Evolutionary conservation across 2,888 invertebrate genomes (phyloP).

Genomic region (Ophion ventricosus): DNA sequence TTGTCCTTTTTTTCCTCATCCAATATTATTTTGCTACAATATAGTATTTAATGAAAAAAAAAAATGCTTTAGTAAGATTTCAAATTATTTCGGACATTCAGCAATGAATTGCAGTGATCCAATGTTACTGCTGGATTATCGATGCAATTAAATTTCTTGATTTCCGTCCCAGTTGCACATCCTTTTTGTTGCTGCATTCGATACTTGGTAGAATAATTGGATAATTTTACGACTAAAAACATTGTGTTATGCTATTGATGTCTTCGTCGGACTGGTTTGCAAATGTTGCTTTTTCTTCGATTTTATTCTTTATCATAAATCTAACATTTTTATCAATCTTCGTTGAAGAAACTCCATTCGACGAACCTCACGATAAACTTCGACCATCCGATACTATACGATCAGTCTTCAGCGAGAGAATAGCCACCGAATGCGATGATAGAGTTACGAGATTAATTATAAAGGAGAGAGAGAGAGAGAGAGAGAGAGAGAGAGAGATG

Average conservation of each 20-base stretch:
- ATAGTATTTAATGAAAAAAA: background rate
- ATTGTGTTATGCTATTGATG: too few species aligned
- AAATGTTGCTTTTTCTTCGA: constrained; percentile 5
- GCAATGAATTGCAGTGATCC: background rate
- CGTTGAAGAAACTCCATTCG: constrained; percentile 7
- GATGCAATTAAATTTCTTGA: background rate
- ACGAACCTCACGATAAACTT: constrained; percentile 33
- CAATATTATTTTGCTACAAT: background rate
- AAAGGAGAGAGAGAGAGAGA: constrained; percentile 13
- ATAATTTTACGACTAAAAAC: background rate
- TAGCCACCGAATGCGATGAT: constrained; percentile 37
- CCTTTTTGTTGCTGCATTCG: background rate
- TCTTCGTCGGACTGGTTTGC: background rate
- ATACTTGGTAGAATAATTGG: background rate
- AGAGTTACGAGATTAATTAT: constrained; percentile 29
- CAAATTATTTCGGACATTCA: background rate
- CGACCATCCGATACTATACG: constrained; percentile 24
- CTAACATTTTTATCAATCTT: background rate
- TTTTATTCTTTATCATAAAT: background rate
- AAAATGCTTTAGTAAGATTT: background rate
- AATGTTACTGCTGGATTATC: constrained; percentile 1
- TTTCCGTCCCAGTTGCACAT: constrained; percentile 12
- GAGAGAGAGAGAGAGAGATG: background rate
- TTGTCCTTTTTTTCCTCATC: constrained; percentile 27
- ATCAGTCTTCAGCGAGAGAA: constrained; percentile 10